A percentile compares a stretch with the other conserved stretches of the same genome.
These are phyloP conservation scores for Drosophila grimshawi DNA, from an alignment of 1,140 invertebrate species.

Conservation along the genomic window DNA sequence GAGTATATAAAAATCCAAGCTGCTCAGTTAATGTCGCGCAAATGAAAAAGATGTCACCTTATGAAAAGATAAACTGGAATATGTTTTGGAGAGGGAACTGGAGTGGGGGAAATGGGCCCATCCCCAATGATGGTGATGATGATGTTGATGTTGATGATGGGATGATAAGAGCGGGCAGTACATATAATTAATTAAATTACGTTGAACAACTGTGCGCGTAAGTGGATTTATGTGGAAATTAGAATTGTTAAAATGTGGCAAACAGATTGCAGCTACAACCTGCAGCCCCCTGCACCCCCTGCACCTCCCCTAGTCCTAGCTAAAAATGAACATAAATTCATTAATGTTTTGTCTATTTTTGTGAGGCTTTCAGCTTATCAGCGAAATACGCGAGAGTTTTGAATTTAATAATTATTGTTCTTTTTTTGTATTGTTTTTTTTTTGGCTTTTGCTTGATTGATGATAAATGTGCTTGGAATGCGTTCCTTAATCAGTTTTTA, in stretches of 20 bases:
- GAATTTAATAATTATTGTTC: constrained; percentile 47
- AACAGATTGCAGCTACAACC: constrained; percentile 38
- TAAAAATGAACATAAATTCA: constrained; percentile 68
- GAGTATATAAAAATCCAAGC: constrained; percentile 22
- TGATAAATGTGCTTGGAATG: constrained; percentile 65
- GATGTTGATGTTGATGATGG: not conserved
- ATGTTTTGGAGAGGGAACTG: not conserved
- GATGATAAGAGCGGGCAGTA: constrained; percentile 17
- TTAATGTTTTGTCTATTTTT: constrained; percentile 41
- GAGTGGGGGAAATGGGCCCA: not conserved
- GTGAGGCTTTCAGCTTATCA: constrained; percentile 30
- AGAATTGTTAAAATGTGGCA: constrained; percentile 74
- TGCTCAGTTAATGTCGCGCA: constrained; percentile 44
- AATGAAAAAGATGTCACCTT: constrained; percentile 76
- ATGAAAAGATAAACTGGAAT: constrained; percentile 23
- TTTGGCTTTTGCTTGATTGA: not conserved
- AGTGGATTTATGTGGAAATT: constrained; percentile 69
- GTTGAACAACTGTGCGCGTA: constrained; percentile 44
- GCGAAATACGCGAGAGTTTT: constrained; percentile 36
- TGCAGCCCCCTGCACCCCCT: not conserved
- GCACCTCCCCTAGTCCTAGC: not conserved
- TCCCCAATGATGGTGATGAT: not conserved
- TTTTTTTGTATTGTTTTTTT: constrained; percentile 3
- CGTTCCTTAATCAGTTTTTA: constrained; percentile 33
- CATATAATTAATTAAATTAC: constrained; percentile 78